Base-by-base conservation (phyloP, 2,888 invertebrate species). In the Neoaliturus tenellus region DNA sequence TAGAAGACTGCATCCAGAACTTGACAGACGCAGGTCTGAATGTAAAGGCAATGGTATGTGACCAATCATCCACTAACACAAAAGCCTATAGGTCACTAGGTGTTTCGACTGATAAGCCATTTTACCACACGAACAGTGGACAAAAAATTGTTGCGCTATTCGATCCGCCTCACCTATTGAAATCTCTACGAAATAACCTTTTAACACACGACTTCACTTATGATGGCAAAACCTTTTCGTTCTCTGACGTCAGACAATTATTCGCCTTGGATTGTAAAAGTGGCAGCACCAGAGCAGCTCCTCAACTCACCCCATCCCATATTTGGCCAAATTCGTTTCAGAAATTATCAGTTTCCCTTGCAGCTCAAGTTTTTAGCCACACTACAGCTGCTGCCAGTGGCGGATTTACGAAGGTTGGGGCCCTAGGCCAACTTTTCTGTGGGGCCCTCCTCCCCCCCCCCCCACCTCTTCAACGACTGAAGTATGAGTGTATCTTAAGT, bases 341-440 rank as follows among this genome's bases (percentile, higher is more conserved):
- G 73, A 85, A 86, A 78, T 87, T 88, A 31, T 62, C 87, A 86
- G 83, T 62, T 87, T 87, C 25, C 84, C 82, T 25, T 84, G 88
- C 87, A 8, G 83, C 87, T 0, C 88, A 88, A 85, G 80, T 87
- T 75, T 88, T 88, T 39, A 88, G 88, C 84, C 86, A 86, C 25
- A 84, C 88, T 0, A 85, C 87, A 17, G 39, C 85, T 14, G 81
- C 86, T 28, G 88, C 87, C n/a, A n/a, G n/a, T n/a, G n/a, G n/a
- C n/a, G n/a, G n/a, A n/a, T n/a, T n/a, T n/a, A n/a, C n/a, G n/a
- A n/a, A n/a, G n/a, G n/a, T n/a, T n/a, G n/a, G n/a, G n/a, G n/a
- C n/a, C n/a, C n/a, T n/a, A n/a, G n/a, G n/a, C n/a, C n/a, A n/a
- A n/a, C n/a, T n/a, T n/a, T n/a, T n/a, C n/a, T n/a, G n/a, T n/a